phyloP scores from a whole-genome alignment of 1,140 invertebrate genomes.

The Philotrypesis tridentata region DNA sequence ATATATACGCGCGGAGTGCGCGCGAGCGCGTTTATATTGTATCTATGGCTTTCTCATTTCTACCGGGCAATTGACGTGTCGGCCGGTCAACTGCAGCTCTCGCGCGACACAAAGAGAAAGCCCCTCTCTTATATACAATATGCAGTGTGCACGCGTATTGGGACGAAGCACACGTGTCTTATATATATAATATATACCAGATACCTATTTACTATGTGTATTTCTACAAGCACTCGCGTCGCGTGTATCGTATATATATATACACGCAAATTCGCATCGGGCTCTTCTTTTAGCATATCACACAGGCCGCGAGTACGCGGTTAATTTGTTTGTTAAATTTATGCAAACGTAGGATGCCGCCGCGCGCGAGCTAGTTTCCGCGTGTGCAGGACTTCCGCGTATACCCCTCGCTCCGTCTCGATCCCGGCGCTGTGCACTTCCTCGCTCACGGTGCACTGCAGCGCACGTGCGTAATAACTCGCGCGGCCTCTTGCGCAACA shows the following conservation, averaged over 20 bases:
- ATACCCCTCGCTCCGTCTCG: not conserved
- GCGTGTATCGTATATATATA: too few species aligned
- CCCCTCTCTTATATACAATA: not conserved
- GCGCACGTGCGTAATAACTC: not conserved
- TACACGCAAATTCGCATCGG: not conserved
- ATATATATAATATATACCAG: too few species aligned
- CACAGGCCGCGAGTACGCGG: too few species aligned
- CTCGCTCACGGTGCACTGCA: not conserved
- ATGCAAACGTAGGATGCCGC: not conserved
- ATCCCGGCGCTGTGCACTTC: not conserved
- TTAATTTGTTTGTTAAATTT: not conserved
- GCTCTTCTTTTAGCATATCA: not conserved
- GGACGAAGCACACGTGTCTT: too few species aligned
- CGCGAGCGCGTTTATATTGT: not conserved
- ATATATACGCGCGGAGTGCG: not conserved
- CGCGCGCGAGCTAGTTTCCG: not conserved
- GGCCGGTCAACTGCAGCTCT: not conserved
- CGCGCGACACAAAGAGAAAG: conserved; percentile 47
- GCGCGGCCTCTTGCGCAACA: not conserved
- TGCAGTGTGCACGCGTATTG: too few species aligned
- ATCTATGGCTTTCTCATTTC: conserved; percentile 2
- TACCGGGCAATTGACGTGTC: conserved; percentile 52
- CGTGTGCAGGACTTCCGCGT: not conserved
- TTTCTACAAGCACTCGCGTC: too few species aligned
- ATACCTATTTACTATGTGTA: too few species aligned